phyloP scores from a whole-genome alignment of 1,140 invertebrate genomes.

The Microplitis demolitor region DNA sequence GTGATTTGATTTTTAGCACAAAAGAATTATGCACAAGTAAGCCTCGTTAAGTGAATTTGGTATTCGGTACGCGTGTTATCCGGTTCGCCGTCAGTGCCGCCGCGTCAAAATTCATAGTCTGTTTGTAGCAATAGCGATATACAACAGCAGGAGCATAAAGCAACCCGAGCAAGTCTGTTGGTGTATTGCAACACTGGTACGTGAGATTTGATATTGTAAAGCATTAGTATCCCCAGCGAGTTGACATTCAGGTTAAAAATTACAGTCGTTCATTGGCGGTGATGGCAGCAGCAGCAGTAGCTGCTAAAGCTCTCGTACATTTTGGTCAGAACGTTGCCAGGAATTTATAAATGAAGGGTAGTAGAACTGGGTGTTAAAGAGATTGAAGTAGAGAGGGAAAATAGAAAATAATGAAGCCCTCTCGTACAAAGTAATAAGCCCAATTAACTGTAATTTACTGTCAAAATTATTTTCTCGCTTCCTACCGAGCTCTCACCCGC shows the following conservation, averaged over 20 bases:
- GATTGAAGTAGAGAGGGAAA: slow-evolving; percentile 13
- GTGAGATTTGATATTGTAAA: slow-evolving; percentile 6
- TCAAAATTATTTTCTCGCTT: slow-evolving; percentile 46
- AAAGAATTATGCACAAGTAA: slow-evolving; percentile 22
- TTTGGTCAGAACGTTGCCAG: too few relatives aligned
- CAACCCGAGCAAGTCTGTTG: not conserved
- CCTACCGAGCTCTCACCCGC: not conserved
- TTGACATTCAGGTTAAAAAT: slow-evolving; percentile 12
- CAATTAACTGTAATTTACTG: slow-evolving; percentile 50
- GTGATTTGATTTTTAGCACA: not conserved
- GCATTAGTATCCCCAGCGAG: slow-evolving; percentile 4
- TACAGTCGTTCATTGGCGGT: not conserved
- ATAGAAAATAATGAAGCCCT: slow-evolving; percentile 45
- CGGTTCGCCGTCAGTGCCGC: not conserved
- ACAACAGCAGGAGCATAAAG: too few relatives aligned
- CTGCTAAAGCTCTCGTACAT: too few relatives aligned
- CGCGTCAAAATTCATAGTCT: slow-evolving; percentile 13
- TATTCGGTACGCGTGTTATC: slow-evolving; percentile 17
- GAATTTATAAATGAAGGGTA: not conserved
- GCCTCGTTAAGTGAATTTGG: slow-evolving; percentile 11
- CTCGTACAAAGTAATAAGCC: slow-evolving; percentile 40
- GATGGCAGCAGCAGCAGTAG: not conserved
- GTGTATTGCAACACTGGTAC: slow-evolving; percentile 22
- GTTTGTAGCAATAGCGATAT: slow-evolving; percentile 14
- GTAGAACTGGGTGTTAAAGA: not conserved